These are phyloP conservation scores for Amblyornis subalaris DNA, from an alignment of 2,113 vertebrate species.

Conservation along the genomic window DNA sequence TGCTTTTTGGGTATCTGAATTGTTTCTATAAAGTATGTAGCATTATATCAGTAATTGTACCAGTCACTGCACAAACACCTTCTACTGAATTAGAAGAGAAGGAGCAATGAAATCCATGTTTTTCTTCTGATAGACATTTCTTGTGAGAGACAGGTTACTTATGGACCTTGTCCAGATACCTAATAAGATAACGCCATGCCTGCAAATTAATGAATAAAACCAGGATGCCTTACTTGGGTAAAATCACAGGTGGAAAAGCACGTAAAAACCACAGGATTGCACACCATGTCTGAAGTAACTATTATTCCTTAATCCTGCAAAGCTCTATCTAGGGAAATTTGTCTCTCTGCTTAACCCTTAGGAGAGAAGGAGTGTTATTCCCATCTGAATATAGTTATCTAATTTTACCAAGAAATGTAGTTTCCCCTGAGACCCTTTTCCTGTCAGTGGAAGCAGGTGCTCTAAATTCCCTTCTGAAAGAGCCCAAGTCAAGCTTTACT, in stretches of 20 bases:
- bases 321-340: background rate
- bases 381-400: background rate
- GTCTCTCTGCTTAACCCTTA: background rate
- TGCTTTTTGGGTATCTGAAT: background rate
- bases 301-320: background rate
- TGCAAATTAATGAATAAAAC: background rate
- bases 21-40: background rate
- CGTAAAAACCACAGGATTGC: background rate
- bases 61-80: background rate
- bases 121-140: background rate
- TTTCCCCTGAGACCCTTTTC: background rate
- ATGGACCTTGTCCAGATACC: background rate
- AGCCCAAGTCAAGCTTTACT: background rate
- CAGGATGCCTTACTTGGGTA: background rate
- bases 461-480: background rate
- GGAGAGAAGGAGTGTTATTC: background rate
- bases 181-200: background rate
- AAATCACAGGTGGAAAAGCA: background rate
- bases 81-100: background rate
- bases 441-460: background rate
- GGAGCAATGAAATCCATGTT: background rate
- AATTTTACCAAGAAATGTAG: background rate
- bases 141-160: background rate
- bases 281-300: background rate
- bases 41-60: background rate